Conservation (phyloP, 2,888 invertebrate species). For the Cynaeus angustus region DNA sequence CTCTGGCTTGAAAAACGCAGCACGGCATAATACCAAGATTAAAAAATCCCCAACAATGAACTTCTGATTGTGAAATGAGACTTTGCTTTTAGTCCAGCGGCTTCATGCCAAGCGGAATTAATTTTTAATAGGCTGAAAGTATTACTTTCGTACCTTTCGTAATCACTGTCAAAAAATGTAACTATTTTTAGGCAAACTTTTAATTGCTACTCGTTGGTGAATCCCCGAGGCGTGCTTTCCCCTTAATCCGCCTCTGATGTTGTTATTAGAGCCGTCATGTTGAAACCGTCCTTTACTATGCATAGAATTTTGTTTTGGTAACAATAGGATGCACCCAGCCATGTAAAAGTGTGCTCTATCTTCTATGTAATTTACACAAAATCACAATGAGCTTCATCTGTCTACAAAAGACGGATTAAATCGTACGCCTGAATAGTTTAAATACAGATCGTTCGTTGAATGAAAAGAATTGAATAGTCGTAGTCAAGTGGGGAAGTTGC, state of each 20-base stretch:
- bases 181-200: constrained; percentile 3
- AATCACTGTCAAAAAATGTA: constrained; percentile 1
- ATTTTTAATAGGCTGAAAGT: background rate
- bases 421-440: constrained; percentile 42
- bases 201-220: constrained; percentile 1
- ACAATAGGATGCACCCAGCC: constrained; percentile 42
- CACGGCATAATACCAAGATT: constrained; percentile 15
- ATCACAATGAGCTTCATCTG: constrained; percentile 44
- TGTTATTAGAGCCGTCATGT: constrained; percentile 20
- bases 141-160: background rate
- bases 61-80: constrained; percentile 10
- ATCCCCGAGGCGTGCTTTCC: constrained; percentile 7
- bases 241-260: constrained; percentile 11
- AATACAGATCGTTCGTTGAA: constrained; percentile 43
- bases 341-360: constrained; percentile 39
- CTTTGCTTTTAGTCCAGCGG: no score
- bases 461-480: constrained; percentile 46
- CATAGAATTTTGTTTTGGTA: constrained; percentile 36
- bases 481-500: constrained; percentile 43
- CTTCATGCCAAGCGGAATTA: no score
- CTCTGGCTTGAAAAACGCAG: constrained; percentile 21
- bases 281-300: constrained; percentile 11
- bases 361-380: constrained; percentile 48
- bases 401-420: constrained; percentile 48
- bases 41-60: constrained; percentile 23